Evolutionary conservation across 2,797 vertebrate genomes (phyloP).

Genomic region (Helostoma temminkii): DNA sequence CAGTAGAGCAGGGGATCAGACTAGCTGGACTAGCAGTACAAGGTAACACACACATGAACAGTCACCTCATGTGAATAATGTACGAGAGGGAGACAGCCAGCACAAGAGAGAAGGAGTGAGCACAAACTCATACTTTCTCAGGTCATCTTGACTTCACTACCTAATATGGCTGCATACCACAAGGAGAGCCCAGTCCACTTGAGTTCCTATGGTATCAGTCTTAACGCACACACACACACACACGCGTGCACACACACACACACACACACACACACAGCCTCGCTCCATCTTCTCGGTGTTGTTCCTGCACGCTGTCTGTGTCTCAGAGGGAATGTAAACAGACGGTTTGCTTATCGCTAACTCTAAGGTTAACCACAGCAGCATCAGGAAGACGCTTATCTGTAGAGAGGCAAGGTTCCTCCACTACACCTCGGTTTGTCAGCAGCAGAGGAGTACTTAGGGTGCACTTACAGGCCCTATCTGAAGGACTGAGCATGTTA

Average conservation of each 20-base stretch:
- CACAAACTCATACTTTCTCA: constrained; percentile 73
- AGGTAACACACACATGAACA: constrained; percentile 82
- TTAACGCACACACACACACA: constrained; percentile 57
- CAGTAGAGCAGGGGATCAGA: constrained; percentile 91
- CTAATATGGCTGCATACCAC: constrained; percentile 83
- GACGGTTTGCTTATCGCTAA: constrained; percentile 73
- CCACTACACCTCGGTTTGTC: constrained; percentile 47
- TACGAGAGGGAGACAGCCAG: constrained; percentile 50
- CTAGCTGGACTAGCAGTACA: constrained; percentile 95
- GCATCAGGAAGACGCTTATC: constrained; percentile 74
- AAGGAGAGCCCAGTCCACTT: constrained; percentile 76
- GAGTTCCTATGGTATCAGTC: constrained; percentile 79
- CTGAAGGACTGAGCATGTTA: constrained; percentile 26
- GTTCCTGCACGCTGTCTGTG: constrained; percentile 74
- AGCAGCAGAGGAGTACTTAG: constrained; percentile 32
- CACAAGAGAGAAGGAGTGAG: constrained; percentile 56
- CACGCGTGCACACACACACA: constrained; percentile 31
- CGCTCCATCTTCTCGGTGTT: constrained; percentile 49
- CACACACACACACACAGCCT: constrained; percentile 36
- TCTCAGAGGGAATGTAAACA: constrained; percentile 82
- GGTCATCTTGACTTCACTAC: constrained; percentile 80
- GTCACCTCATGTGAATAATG: constrained; percentile 58
- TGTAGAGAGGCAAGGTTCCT: constrained; percentile 59
- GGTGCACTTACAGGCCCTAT: constrained; percentile 27
- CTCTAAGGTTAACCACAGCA: constrained; percentile 71